These are phyloP conservation scores for Numida meleagris DNA, from an alignment of 2,113 vertebrate species.

Conservation along the genomic window DNA sequence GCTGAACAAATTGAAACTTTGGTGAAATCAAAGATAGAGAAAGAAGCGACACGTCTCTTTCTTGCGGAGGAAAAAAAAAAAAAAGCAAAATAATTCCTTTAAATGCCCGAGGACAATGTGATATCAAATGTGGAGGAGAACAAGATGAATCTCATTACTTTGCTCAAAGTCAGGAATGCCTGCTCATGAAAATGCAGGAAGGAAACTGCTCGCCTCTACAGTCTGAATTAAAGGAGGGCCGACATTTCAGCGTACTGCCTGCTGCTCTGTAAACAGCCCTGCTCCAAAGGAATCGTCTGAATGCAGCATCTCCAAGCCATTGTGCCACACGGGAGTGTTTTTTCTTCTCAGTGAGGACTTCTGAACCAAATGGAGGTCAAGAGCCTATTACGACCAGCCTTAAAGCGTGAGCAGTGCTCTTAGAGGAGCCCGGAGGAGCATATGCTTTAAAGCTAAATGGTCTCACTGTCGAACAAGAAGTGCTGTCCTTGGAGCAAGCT, in stretches of 20 bases:
- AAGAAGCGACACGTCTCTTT: background rate
- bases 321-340: background rate
- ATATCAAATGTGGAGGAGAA: background rate
- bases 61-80: background rate
- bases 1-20: constrained; percentile 28
- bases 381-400: background rate
- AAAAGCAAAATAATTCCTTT: background rate
- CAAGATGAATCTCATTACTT: constrained; percentile 35
- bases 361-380: constrained; percentile 28
- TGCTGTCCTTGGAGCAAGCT: background rate
- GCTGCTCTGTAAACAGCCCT: background rate
- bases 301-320: background rate
- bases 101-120: background rate
- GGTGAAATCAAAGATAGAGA: constrained; percentile 11
- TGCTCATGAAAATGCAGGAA: background rate
- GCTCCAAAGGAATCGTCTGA: background rate
- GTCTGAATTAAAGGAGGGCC: background rate
- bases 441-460: background rate
- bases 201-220: background rate
- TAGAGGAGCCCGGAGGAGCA: background rate
- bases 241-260: background rate
- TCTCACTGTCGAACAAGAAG: background rate
- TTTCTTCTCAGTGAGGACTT: background rate
- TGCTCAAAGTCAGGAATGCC: background rate
- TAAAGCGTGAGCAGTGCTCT: background rate